Evolutionary conservation across 2,888 invertebrate species (phyloP), one percentile per base, ranked within the genome.

Genomic region (Orchestes rusci): DNA sequence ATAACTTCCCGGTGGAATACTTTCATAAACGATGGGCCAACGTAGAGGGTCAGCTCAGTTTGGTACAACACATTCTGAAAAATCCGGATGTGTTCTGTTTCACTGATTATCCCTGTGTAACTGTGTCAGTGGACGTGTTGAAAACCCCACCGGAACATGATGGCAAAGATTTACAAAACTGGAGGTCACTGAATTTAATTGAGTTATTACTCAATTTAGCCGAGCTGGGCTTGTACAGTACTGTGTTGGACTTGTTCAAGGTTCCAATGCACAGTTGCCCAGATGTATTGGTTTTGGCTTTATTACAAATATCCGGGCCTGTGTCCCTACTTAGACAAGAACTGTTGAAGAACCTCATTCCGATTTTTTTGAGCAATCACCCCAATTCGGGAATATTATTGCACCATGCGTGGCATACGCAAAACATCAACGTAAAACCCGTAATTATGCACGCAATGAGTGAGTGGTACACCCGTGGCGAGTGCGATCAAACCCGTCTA

Each of bases 371-470:
- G 43, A 86, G 87, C 27, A 94, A 91, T 70, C 96, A 97, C 72
- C 91, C 93, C 1, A 99, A 99, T 69, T 91, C 95, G 1, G 92
- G 87, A 17, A 88, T 91, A n/a, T 89, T 99, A 51, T 72, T 99
- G 42, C 94, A 96, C 68, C 89, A 92, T 63, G 43, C 93, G 3
- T 99, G 97, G 97, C 90, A 92, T 64, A 79, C 83, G 39, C 84
- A 83, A 60, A 77, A 73, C 16, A 69, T 73, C 28, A 75, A 77
- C 40, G 76, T 89, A 39, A 84, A 87, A 54, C 80, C 84, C 2
- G 80, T 88, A 45, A 84, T 97, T 49, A 93, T 95, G 87, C 90
- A 92, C 60, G 83, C 93, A 2, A 96, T 97, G 95, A 91, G 92
- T 1, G 94, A 96, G 53, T 96, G 95, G 93, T 97, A 96, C 69